Conservation (phyloP, 30 jellyfish, hydroid and myxozoan genomes). For the Catostylus mosaicus region DNA sequence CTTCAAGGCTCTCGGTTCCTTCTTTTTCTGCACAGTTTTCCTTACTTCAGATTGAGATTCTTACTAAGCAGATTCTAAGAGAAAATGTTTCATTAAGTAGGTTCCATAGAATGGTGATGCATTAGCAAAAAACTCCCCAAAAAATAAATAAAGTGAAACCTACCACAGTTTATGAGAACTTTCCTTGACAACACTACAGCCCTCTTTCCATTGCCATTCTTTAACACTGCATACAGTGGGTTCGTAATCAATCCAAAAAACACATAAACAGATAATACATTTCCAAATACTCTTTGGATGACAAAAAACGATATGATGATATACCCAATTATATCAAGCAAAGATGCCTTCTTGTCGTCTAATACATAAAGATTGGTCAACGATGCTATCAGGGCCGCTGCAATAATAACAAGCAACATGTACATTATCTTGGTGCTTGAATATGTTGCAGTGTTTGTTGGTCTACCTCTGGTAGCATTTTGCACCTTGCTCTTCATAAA, state of each 20-base stretch:
- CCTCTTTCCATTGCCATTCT: constrained; percentile 20
- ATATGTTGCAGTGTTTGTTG: constrained; percentile 5
- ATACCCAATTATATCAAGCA: constrained; percentile 35
- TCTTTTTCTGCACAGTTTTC: no score
- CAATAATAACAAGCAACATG: constrained; percentile 18
- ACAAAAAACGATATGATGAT: constrained; percentile 32
- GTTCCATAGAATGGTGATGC: no score
- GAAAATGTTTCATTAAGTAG: no score
- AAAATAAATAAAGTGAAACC: neutral
- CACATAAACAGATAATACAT: constrained; percentile 27
- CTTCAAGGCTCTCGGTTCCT: no score
- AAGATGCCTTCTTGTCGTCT: constrained; percentile 17
- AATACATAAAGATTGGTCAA: constrained; percentile 9
- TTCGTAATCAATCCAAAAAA: constrained; percentile 70
- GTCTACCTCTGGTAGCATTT: neutral
- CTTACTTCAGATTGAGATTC: no score
- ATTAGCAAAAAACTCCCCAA: neutral
- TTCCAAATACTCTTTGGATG: constrained; percentile 13
- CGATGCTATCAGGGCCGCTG: constrained; percentile 35
- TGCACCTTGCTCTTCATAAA: neutral
- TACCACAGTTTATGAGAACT: constrained; percentile 34
- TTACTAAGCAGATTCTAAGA: no score
- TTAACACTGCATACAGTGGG: constrained; percentile 40
- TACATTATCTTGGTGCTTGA: constrained; percentile 36
- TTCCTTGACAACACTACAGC: constrained; percentile 25